A percentile compares a stretch with the other conserved stretches of the same genome.
Evolutionary conservation across 2,888 invertebrate species (phyloP).

Genomic region (Peribatodes rhomboidaria): DNA sequence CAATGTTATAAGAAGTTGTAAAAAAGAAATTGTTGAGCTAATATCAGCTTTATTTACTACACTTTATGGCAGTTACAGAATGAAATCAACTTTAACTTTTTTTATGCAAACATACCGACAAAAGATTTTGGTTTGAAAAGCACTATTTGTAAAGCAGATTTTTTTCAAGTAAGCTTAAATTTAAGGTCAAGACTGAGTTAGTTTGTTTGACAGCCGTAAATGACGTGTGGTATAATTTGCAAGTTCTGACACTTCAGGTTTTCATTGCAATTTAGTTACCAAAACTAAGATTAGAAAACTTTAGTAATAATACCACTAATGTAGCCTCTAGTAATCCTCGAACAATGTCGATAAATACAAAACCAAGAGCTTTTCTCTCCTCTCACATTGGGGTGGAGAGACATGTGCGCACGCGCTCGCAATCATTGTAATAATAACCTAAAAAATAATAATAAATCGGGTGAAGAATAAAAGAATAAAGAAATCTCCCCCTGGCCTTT

Average conservation of each 20-base stretch:
- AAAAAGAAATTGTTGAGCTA: constrained; percentile 26
- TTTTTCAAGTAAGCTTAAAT: constrained; percentile 8
- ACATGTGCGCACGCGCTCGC: constrained; percentile 84
- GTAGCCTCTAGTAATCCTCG: constrained; percentile 78
- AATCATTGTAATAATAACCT: constrained; percentile 86
- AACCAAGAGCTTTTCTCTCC: constrained; percentile 79
- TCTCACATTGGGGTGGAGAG: constrained; percentile 70
- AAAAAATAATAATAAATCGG: constrained; percentile 87
- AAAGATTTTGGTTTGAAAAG: constrained; percentile 27
- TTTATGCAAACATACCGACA: constrained; percentile 28
- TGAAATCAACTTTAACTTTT: background rate
- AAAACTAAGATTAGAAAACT: constrained; percentile 1
- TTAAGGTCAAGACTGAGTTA: constrained; percentile 8
- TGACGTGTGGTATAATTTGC: background rate
- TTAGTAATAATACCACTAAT: constrained; percentile 68
- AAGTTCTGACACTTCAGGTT: constrained; percentile 6
- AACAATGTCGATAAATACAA: constrained; percentile 73
- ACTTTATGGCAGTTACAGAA: constrained; percentile 10
- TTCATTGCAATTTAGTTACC: background rate
- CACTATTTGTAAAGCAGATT: constrained; percentile 23
- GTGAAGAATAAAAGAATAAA: constrained; percentile 86
- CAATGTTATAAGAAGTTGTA: constrained; percentile 28
- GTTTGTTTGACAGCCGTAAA: background rate
- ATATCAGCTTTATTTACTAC: constrained; percentile 9
- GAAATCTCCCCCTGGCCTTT: constrained; percentile 85